phyloP scores from a whole-genome alignment of 2,888 invertebrate species.

The Polyommatus iphigenia region DNA sequence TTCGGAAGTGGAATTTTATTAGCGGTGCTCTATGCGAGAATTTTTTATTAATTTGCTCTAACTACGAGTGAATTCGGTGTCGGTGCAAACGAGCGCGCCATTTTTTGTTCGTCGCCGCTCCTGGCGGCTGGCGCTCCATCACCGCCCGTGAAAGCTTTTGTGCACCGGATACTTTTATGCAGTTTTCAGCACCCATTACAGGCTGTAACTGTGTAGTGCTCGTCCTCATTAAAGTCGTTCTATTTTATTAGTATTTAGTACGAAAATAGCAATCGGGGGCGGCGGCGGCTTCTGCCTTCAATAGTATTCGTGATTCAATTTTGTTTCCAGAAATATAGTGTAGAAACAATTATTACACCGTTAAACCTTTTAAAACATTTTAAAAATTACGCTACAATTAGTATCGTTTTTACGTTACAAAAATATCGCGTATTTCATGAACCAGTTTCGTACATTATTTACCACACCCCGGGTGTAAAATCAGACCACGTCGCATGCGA shows the following conservation, averaged over 20 bases:
- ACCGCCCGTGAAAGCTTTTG: background rate
- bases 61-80: slow-evolving; percentile 11
- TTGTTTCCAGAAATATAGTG: background rate
- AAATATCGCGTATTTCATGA: background rate
- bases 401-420: background rate
- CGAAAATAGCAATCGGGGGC: too few relatives aligned
- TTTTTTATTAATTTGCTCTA: slow-evolving; percentile 1
- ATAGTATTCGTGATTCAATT: background rate
- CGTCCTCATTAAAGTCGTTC: background rate
- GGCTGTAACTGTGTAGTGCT: background rate
- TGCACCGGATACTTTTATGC: slow-evolving; percentile 7
- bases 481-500: background rate
- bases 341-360: background rate
- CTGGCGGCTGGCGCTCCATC: background rate
- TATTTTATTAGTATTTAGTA: background rate
- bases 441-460: background rate
- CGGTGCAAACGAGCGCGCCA: slow-evolving; percentile 1
- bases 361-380: background rate
- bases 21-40: background rate
- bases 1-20: slow-evolving; percentile 2
- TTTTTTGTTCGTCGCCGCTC: background rate
- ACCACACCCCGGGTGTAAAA: slow-evolving; percentile 8
- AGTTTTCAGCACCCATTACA: background rate
- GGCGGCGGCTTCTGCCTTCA: background rate
- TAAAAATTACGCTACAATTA: background rate